Evolutionary conservation across 2,797 vertebrate genomes (phyloP).

Genomic region (Pseudocheirus occidentalis): DNA sequence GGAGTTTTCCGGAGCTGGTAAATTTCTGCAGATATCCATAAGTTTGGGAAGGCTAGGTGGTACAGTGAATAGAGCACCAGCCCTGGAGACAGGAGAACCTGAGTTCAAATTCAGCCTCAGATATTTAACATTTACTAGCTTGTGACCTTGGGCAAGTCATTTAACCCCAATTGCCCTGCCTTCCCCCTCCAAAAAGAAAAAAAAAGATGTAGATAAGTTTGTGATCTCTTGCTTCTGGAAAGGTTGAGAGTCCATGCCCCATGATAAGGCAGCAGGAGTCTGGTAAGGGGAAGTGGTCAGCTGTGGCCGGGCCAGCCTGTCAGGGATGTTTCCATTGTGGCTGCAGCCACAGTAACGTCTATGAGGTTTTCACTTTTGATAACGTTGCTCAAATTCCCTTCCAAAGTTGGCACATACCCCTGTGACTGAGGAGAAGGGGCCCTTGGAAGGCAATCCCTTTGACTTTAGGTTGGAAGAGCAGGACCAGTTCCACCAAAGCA

Average conservation of each 20-base stretch:
- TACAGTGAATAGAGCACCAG: too few relatives aligned
- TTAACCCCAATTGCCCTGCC: too few relatives aligned
- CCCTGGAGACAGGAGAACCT: too few relatives aligned
- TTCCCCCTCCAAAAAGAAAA: too few relatives aligned
- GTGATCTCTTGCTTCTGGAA: not conserved
- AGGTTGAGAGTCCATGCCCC: not conserved
- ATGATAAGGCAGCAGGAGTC: not conserved
- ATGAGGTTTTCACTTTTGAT: constrained; percentile 45
- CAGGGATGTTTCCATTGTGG: not conserved
- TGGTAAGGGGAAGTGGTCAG: not conserved
- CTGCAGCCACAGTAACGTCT: not conserved
- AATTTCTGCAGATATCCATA: not conserved
- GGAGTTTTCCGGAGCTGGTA: not conserved
- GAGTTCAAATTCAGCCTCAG: too few relatives aligned
- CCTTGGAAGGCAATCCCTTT: not conserved
- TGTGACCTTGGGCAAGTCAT: too few relatives aligned
- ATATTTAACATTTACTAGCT: too few relatives aligned
- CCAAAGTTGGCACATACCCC: not conserved
- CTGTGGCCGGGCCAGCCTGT: not conserved
- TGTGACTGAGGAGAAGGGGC: not conserved
- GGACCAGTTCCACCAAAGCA: not conserved
- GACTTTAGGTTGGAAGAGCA: not conserved
- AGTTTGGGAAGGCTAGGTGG: not conserved
- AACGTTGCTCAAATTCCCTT: constrained; percentile 32
- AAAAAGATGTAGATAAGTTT: not conserved